phyloP scores from a whole-genome alignment of 2,888 invertebrate genomes.

The Dendrolimus houi region DNA sequence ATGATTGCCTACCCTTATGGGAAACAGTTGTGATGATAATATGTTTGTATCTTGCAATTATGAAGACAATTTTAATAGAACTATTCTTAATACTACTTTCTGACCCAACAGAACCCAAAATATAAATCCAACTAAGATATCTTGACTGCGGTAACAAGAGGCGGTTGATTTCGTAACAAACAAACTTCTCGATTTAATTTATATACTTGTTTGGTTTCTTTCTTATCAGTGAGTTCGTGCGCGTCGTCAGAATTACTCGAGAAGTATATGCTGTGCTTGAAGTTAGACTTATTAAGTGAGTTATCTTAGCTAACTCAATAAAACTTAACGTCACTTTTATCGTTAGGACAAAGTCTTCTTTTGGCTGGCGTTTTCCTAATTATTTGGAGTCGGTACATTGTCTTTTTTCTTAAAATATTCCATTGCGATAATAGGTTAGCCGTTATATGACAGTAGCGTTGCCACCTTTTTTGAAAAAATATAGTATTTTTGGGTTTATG shows the following conservation, averaged over 20 bases:
- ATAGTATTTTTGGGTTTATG: too few relatives aligned
- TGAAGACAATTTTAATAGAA: too few relatives aligned
- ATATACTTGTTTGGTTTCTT: conserved; percentile 63
- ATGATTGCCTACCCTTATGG: too few relatives aligned
- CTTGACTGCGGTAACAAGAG: conserved; percentile 51
- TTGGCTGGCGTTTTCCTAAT: too few relatives aligned
- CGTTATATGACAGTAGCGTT: too few relatives aligned
- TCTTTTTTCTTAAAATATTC: too few relatives aligned
- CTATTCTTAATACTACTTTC: not conserved
- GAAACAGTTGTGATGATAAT: too few relatives aligned
- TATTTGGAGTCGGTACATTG: too few relatives aligned
- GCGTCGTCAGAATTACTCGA: not conserved
- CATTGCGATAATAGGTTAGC: too few relatives aligned
- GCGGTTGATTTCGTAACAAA: conserved; percentile 50
- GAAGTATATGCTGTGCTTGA: not conserved
- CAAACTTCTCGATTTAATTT: conserved; percentile 69
- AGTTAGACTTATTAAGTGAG: not conserved
- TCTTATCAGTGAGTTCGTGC: conserved; percentile 33
- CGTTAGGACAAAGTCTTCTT: too few relatives aligned
- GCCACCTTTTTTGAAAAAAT: too few relatives aligned
- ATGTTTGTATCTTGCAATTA: too few relatives aligned
- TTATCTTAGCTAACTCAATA: not conserved
- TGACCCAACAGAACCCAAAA: conserved; percentile 22
- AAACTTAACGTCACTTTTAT: not conserved
- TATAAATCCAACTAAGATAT: conserved; percentile 30